Evolutionary conservation across 2,113 vertebrate genomes (phyloP), one percentile per base, ranked within the genome.

Genomic region (Alouatta palliata): DNA sequence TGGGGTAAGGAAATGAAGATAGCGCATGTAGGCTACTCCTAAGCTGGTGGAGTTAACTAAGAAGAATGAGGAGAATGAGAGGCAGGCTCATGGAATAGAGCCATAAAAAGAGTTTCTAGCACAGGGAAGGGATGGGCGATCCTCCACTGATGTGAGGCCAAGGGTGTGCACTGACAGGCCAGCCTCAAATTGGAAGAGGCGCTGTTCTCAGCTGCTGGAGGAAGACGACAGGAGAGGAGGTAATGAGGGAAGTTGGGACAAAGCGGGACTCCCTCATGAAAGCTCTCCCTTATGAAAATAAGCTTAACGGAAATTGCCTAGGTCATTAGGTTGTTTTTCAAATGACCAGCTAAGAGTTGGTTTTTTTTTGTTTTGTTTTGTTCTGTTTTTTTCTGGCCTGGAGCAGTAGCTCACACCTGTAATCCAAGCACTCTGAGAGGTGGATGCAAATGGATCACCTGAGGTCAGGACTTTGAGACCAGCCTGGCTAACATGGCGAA

Each of bases 111-210:
- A 2, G 47, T 23, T 9, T 6, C 25, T 14, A 37, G 21, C 47
- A 27, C 35, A 8, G 27, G 21, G 32, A 54, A 37, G 84, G n/a
- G 30, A 1, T 7, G 40, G 49, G 37, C 0, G 0, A 25, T 6
- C 32, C 40, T 47, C 37, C 5, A 1, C 3, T 2, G 0, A 20
- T 3, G 11, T 19, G 49, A 52, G n/a, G 37, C 6, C 79, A n/a
- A 6, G 21, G 86, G 40, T 1, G 49, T 19, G 2, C 23, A 25
- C 0, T 8, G 23, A 6, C 1, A 4, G 25, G 16, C 8, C 8
- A 0, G 37, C 68, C 8, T 0, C 2, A 12, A 56, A 3, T 7
- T 19, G 12, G 49, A 35, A 49, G 45, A 1, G 47, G 30, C 10
- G 68, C 49, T 52, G 3, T 32, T 70, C n/a, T 47, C 49, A 11